phyloP scores from a whole-genome alignment of 2,888 invertebrate species.

The Strigamia crassipes region DNA sequence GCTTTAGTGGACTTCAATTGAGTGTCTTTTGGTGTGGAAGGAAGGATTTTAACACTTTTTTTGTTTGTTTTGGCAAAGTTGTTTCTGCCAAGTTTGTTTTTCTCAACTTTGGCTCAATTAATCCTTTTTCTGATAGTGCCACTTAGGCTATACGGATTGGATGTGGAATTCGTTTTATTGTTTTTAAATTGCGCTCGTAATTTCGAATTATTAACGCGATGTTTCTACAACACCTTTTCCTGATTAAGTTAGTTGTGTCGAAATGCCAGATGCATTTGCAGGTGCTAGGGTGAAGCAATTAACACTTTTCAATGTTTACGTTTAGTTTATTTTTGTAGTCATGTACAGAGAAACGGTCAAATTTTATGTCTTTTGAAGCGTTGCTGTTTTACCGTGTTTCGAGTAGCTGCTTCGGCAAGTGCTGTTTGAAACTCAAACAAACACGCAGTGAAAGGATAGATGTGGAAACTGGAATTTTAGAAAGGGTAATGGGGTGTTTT shows the following conservation, averaged over 20 bases:
- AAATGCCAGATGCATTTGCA: not conserved
- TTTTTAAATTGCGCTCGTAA: not conserved
- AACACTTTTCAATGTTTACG: not conserved
- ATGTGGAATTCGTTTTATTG: not conserved
- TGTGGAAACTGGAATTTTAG: too few relatives aligned
- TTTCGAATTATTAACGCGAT: not conserved
- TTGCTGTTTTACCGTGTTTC: too few relatives aligned
- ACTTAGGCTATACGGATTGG: too few relatives aligned
- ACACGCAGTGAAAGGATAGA: too few relatives aligned
- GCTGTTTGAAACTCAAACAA: too few relatives aligned
- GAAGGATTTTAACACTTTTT: conserved; percentile 10
- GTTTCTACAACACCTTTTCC: not conserved
- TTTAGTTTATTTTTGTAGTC: too few relatives aligned
- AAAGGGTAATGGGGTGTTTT: too few relatives aligned
- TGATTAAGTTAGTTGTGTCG: not conserved
- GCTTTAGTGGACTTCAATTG: conserved; percentile 10
- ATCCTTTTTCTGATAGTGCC: not conserved
- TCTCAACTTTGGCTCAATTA: not conserved
- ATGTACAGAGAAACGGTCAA: too few relatives aligned
- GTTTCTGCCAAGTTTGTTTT: not conserved
- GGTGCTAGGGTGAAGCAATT: not conserved
- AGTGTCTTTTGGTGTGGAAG: conserved; percentile 4
- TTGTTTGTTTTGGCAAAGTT: conserved; percentile 1
- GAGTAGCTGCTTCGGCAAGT: too few relatives aligned
- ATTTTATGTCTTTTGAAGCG: too few relatives aligned